Percentiles rank a stretch among this genome's conserved stretches.
These are phyloP conservation scores for Cheilosia variabilis DNA, from an alignment of 2,888 invertebrate genomes.

Conservation along the genomic window DNA sequence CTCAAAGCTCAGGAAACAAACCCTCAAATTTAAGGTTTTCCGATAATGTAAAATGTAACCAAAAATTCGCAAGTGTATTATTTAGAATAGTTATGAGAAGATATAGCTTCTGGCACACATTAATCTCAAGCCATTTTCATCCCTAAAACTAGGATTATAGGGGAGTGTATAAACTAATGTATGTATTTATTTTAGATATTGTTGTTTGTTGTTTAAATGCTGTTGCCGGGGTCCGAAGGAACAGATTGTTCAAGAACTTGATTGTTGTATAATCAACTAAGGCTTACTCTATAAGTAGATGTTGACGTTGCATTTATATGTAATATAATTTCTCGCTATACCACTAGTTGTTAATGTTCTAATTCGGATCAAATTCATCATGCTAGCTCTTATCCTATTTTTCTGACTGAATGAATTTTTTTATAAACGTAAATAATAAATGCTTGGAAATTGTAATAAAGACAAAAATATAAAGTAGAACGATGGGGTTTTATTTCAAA, in stretches of 20 bases:
- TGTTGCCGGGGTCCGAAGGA: conserved; percentile 4
- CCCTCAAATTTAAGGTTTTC: too few relatives aligned
- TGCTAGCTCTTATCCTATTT: conserved; percentile 40
- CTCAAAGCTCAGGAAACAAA: too few relatives aligned
- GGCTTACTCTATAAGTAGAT: conserved; percentile 18
- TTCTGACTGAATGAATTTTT: conserved; percentile 56
- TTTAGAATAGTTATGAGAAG: conserved; percentile 33
- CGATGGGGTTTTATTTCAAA: neutral
- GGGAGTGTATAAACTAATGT: conserved; percentile 40
- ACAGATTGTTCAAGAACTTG: conserved; percentile 6
- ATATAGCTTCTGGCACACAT: neutral
- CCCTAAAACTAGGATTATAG: conserved; percentile 17
- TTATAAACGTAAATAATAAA: conserved; percentile 23
- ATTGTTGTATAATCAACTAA: conserved; percentile 18
- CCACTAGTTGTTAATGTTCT: conserved; percentile 32
- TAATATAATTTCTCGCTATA: conserved; percentile 59
- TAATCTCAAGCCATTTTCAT: conserved; percentile 16
- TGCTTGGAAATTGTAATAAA: conserved; percentile 30
- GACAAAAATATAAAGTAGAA: conserved; percentile 15
- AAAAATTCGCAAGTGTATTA: conserved; percentile 52
- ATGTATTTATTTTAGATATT: conserved; percentile 71
- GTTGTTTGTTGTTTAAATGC: conserved; percentile 53
- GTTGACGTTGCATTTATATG: conserved; percentile 68
- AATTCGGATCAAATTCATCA: conserved; percentile 35
- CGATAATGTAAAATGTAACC: too few relatives aligned